Conservation (phyloP, 1,140 invertebrate species). For the Asobara japonica region DNA sequence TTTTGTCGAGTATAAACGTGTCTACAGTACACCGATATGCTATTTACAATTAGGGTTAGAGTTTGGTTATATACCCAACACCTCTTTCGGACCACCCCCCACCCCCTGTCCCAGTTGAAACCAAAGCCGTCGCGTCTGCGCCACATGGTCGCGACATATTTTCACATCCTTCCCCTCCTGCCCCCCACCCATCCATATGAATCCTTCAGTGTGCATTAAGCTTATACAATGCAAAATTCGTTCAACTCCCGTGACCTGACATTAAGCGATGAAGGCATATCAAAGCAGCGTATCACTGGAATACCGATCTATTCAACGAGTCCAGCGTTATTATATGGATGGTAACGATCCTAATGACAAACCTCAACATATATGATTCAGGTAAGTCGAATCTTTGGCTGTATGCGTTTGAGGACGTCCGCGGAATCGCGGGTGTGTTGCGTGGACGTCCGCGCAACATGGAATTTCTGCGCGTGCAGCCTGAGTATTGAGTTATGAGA, state of each 20-base stretch:
- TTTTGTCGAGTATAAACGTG: slow-evolving; percentile 2
- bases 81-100: background rate
- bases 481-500: no score
- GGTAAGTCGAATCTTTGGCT: no score
- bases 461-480: no score
- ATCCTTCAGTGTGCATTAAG: background rate
- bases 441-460: no score
- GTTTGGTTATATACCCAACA: slow-evolving; percentile 15
- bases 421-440: no score
- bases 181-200: background rate
- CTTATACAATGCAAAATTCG: background rate
- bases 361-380: background rate
- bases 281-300: slow-evolving; percentile 12
- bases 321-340: background rate
- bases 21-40: slow-evolving; percentile 13
- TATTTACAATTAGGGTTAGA: slow-evolving; percentile 17
- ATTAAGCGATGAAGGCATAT: no score
- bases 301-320: background rate
- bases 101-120: background rate
- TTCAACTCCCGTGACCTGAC: background rate
- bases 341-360: background rate
- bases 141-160: slow-evolving; percentile 1
- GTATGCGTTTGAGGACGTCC: no score
- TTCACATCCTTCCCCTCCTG: background rate
- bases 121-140: background rate